Base-by-base conservation (phyloP, 2,888 invertebrate genomes). In the Patella ulyssiponensis region DNA sequence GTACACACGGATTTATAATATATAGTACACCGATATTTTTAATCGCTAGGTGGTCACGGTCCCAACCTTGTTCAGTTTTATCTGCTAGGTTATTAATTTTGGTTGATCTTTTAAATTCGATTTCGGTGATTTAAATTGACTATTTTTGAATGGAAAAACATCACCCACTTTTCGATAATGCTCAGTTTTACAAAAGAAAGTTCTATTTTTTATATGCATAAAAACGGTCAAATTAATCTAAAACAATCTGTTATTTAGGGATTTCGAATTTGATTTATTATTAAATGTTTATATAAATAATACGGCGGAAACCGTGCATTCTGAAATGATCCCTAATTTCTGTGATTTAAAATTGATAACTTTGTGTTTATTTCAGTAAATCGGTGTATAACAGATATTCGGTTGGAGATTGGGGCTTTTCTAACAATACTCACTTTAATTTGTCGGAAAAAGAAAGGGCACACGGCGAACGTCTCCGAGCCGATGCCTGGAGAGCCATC, bases 341-440 rank as follows among this genome's bases (percentile, higher is more conserved):
- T 7, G 44, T 44, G 44, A 44, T 23, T 64, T 64, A 20, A 64
- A 23, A 1, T 14, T 4, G 2, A 20, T 64, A 23, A 20, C 23
- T 3, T 23, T 64, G 20, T 64, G 2, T 23, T 64, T 17, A 2
- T 64, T 64, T 70, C 84, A 91, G 91, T 77, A 87, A 88, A 78
- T 84, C 86, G 33, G 84, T 97, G 51, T 96, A 97, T 91, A 96
- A 97, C 0, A 85, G 91, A 0, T 97, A 96, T 92, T 97, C 97
- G 1, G 96, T 96, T 75, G 94, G 95, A 81, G 97, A 98, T 93
- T 98, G 97, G 97, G 95, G 95, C 76, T 95, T 96, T 92, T 95
- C 95, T 88, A 96, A 96, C 90, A 92, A 91, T 88, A 92, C 89
- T 90, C 94, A 95, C 89, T 97, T 95, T 90, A 95, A 95, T 87